These are phyloP conservation scores for Venturia canescens DNA, from an alignment of 1,140 invertebrate genomes.

Conservation along the genomic window DNA sequence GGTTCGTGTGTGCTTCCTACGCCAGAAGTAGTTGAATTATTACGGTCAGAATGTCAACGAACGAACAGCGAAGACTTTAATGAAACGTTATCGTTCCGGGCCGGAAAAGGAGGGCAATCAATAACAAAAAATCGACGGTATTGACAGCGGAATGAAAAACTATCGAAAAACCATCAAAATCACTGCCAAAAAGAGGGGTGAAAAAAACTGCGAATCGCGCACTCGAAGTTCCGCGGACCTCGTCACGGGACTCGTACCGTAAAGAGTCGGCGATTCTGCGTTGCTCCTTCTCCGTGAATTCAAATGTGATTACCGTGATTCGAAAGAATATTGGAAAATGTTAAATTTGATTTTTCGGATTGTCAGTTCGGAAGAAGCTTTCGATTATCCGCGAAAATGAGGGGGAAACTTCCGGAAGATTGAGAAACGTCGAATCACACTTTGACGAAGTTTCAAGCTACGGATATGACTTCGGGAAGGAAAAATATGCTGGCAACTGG, in stretches of 20 bases:
- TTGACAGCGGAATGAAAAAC: background rate
- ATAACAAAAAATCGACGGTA: background rate
- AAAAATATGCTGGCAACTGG: background rate
- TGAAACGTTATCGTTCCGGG: background rate
- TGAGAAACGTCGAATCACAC: background rate
- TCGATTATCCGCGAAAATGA: background rate
- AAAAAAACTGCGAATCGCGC: background rate
- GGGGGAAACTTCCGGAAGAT: background rate
- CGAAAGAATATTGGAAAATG: no score
- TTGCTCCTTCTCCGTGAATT: background rate
- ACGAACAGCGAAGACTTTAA: background rate
- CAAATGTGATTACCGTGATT: background rate
- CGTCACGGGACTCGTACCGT: background rate
- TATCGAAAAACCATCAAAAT: background rate
- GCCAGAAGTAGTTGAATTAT: constrained; percentile 1
- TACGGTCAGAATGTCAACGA: background rate
- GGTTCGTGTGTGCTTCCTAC: background rate
- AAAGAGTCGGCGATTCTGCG: background rate
- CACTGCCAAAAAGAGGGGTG: background rate
- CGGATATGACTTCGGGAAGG: background rate
- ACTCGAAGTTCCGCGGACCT: background rate
- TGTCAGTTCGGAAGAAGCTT: background rate
- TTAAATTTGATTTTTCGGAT: background rate
- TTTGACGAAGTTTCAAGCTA: background rate
- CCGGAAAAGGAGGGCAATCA: background rate